Conservation (phyloP, 2,888 invertebrate genomes). For the Nephrotoma flavescens region DNA sequence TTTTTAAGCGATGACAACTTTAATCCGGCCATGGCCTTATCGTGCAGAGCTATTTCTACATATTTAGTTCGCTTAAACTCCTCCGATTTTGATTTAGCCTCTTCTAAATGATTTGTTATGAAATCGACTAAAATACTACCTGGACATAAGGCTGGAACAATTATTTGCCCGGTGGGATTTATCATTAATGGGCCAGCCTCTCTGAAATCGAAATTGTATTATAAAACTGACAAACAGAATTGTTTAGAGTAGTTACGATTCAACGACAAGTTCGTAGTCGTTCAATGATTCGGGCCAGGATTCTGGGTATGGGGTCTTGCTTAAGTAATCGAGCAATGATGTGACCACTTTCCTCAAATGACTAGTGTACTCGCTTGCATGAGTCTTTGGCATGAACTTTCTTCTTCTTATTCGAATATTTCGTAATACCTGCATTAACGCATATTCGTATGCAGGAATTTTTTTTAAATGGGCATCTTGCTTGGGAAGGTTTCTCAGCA, state of each 20-base stretch:
- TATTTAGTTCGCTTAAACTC: conserved; percentile 60
- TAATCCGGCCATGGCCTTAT: conserved; percentile 49
- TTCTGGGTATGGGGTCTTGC: conserved; percentile 47
- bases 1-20: conserved; percentile 60
- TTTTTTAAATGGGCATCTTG: conserved; percentile 57
- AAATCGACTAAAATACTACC: conserved; percentile 73
- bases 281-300: conserved; percentile 58
- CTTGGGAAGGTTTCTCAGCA: conserved; percentile 64
- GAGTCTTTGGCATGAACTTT: conserved; percentile 82
- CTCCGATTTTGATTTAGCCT: conserved; percentile 55
- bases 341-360: conserved; percentile 74
- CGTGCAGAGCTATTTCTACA: conserved; percentile 58
- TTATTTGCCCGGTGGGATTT: conserved; percentile 85
- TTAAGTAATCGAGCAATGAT: conserved; percentile 62
- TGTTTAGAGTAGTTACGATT: conserved; percentile 50
- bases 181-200: conserved; percentile 89
- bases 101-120: conserved; percentile 58
- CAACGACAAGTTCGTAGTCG: conserved; percentile 71
- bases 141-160: conserved; percentile 83
- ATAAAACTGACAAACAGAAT: background rate
- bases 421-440: conserved; percentile 68
- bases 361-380: conserved; percentile 72
- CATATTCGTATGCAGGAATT: conserved; percentile 71
- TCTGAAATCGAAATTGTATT: conserved; percentile 33
- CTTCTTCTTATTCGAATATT: conserved; percentile 73